Base-by-base conservation (phyloP, 1,140 invertebrate species). In the Drusus annulatus region DNA sequence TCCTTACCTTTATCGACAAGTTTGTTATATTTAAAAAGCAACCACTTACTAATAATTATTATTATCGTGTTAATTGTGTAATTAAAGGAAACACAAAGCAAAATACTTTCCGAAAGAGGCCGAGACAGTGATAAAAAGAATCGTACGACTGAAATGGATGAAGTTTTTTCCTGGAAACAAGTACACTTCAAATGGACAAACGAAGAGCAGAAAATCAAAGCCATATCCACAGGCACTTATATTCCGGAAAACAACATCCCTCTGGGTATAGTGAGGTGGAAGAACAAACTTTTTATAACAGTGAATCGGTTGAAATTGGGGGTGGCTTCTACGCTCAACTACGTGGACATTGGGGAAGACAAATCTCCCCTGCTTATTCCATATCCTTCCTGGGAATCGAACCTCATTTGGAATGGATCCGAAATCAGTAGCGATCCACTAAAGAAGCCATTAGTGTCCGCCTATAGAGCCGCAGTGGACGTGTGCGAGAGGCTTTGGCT, bases 211-310 rank as follows among this genome's bases (percentile, higher is more conserved):
- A 90, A 90, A 84, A 84, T 90, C 54, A 84, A 87, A 10, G 93
- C 93, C n/a, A 89, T 94, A 8, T 87, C 89, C 16, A 90, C 87
- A 52, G 92, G 92, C 23, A 87, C 89, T 80, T 96, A 93, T 85
- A 89, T 94, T 10, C 91, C 90, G 25, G 91, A 90, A 76, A 93
- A 95, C 85, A 95, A 95, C 87, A 85, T 95, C 79, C 94, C 94
- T 1, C 87, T 95, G 16, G 95, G 95, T 28, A 75, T 96, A 68
- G 93, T 92, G 50, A 88, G 92, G 52, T 95, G 94, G 94, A 90
- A 92, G 75, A 92, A 95, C 85, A 95, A 94, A 89, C 83, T 96
- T 60, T 95, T 96, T 84, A 88, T 96, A 58, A 95, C 95, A 2
- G 90, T 95, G 6, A 94, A 94, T 52, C 92, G 93, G 87, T 95